A percentile compares a stretch with the other conserved stretches of the same genome.
These are phyloP conservation scores for Mellivora capensis DNA, from an alignment of 2,113 vertebrate species.

Conservation along the genomic window DNA sequence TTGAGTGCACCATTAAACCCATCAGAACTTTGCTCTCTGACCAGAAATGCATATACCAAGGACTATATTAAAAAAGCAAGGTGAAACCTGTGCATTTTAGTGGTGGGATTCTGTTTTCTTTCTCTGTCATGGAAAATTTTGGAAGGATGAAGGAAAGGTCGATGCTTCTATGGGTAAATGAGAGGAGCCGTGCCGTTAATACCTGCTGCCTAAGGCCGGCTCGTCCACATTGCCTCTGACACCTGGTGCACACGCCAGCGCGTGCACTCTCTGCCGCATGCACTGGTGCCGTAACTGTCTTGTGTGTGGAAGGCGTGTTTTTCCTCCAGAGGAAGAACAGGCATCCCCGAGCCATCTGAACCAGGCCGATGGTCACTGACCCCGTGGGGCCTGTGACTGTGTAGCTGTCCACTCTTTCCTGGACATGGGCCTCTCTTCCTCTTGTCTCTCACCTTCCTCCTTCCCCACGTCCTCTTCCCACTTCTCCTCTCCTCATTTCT, in stretches of 20 bases:
- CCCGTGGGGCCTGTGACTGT: not conserved
- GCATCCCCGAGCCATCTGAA: not conserved
- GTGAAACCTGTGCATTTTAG: slow-evolving; percentile 80
- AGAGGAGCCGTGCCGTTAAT: not conserved
- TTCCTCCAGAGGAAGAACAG: slow-evolving; percentile 47
- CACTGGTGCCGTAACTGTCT: not conserved
- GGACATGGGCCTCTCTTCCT: not conserved
- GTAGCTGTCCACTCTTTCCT: not conserved
- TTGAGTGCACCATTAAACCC: slow-evolving; percentile 89
- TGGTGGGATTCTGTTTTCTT: slow-evolving; percentile 64
- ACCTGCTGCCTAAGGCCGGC: slow-evolving; percentile 5
- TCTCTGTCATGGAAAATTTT: slow-evolving; percentile 72
- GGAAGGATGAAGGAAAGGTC: slow-evolving; percentile 59
- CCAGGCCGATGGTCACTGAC: not conserved
- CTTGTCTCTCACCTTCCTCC: not conserved
- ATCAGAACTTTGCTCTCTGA: slow-evolving; percentile 89
- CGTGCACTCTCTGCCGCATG: not conserved
- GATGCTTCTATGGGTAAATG: not conserved
- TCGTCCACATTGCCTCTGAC: not conserved
- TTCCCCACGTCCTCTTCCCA: fast-evolving
- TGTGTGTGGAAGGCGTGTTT: not conserved
- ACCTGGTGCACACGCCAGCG: not conserved
- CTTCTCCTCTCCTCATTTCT: not conserved
- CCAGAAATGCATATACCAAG: slow-evolving; percentile 86
- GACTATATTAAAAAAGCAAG: slow-evolving; percentile 81